Evolutionary conservation across 2,113 vertebrate species (phyloP).

Genomic region (Urocolius indicus): DNA sequence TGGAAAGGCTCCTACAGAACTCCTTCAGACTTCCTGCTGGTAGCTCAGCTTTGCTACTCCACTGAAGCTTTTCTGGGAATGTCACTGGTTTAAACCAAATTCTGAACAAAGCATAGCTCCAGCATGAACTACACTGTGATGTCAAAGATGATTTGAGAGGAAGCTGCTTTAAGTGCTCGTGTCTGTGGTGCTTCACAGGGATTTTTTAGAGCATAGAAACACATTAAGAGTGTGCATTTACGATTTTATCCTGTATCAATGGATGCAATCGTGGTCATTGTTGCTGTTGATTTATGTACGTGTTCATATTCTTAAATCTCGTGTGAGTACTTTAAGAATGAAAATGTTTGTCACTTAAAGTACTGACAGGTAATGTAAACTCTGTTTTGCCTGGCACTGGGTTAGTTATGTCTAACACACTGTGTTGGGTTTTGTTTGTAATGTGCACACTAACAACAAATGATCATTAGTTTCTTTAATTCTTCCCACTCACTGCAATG

Average conservation of each 20-base stretch:
- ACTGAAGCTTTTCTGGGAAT: not conserved
- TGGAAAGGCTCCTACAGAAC: not conserved
- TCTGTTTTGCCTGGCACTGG: not conserved
- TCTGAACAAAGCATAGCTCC: not conserved
- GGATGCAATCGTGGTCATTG: not conserved
- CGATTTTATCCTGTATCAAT: not conserved
- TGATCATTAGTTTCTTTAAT: constrained; percentile 84
- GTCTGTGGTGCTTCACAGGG: not conserved
- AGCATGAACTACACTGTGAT: not conserved
- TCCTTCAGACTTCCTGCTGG: not conserved
- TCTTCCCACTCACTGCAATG: constrained; percentile 85
- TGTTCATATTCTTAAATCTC: not conserved
- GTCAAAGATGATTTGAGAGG: not conserved
- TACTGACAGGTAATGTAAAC: not conserved
- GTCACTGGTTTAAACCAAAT: not conserved
- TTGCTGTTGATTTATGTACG: not conserved
- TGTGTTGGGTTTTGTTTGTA: constrained; percentile 62
- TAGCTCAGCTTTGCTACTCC: not conserved
- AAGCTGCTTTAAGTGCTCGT: not conserved
- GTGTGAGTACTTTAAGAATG: not conserved
- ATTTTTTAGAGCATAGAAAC: not conserved
- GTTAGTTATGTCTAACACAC: not conserved
- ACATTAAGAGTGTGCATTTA: not conserved
- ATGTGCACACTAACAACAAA: constrained; percentile 73
- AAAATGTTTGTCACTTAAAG: not conserved